A percentile compares a stretch with the other conserved stretches of the same genome.
These are phyloP conservation scores for Bambusicola thoracicus DNA, from an alignment of 2,113 vertebrate species.

Conservation along the genomic window DNA sequence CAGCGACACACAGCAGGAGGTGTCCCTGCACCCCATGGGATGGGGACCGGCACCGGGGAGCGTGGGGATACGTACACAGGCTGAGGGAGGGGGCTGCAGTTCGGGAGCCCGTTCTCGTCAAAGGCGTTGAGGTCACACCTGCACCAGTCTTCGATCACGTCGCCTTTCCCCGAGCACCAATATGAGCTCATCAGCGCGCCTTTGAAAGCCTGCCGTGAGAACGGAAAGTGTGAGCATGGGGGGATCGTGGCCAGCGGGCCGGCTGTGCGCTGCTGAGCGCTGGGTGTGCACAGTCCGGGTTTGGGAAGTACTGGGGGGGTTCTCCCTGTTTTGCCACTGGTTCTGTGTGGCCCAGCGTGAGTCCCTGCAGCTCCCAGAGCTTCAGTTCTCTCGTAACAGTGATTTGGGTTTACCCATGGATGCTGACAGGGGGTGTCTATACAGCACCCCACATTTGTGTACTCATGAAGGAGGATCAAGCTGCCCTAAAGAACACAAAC, in stretches of 20 bases:
- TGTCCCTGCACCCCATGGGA: not conserved
- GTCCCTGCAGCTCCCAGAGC: not conserved
- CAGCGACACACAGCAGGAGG: not conserved
- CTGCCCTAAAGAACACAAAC: not conserved
- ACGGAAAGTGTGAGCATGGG: not conserved
- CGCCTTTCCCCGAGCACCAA: conserved; percentile 98
- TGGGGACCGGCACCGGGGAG: not conserved
- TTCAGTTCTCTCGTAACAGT: fast-evolving
- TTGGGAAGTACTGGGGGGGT: fast-evolving
- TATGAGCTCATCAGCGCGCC: conserved; percentile 97
- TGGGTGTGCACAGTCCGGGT: fast-evolving
- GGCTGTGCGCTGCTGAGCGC: fast-evolving
- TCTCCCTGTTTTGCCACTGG: not conserved
- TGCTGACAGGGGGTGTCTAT: not conserved
- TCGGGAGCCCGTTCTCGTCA: conserved; percentile 93
- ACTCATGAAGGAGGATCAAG: not conserved
- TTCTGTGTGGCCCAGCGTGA: not conserved
- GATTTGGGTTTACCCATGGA: not conserved
- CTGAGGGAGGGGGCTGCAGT: conserved; percentile 93
- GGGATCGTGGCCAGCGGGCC: not conserved
- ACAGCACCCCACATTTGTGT: fast-evolving
- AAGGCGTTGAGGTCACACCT: conserved; percentile 96
- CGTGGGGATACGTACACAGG: conserved; percentile 85
- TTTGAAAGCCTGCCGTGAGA: conserved; percentile 87
- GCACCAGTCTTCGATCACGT: conserved; percentile 99